Conservation (phyloP, 2,113 vertebrate genomes). For the Alces alces region DNA sequence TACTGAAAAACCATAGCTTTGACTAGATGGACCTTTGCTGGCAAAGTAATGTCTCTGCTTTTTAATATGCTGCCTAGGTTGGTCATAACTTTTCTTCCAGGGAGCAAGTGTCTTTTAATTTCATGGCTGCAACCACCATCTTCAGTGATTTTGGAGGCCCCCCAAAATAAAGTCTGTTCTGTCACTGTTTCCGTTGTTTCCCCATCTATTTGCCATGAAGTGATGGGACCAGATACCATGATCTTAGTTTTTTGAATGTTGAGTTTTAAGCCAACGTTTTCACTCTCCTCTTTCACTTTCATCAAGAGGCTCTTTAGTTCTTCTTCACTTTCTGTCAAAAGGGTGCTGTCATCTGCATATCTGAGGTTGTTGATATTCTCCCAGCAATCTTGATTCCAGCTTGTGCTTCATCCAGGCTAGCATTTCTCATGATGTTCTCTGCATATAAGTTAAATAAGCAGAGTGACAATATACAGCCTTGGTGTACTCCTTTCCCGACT, state of each 20-base stretch:
- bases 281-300: not conserved
- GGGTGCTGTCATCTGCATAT: not conserved
- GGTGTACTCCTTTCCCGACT: accelerated
- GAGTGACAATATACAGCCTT: not conserved
- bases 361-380: not conserved
- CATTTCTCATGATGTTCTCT: not conserved
- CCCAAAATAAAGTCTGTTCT: not conserved
- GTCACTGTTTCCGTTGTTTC: not conserved
- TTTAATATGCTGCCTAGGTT: not conserved
- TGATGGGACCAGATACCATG: not conserved
- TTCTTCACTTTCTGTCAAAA: not conserved
- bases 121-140: not conserved
- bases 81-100: not conserved
- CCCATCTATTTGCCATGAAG: not conserved
- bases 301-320: not conserved
- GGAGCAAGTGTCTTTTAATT: not conserved
- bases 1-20: not conserved
- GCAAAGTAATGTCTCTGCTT: not conserved
- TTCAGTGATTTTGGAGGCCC: not conserved
- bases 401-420: not conserved
- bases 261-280: not conserved
- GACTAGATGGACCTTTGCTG: not conserved
- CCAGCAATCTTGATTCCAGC: not conserved
- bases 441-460: not conserved
- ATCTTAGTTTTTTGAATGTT: not conserved